Conservation (phyloP, 2,888 invertebrate genomes). For the Chydorus sphaericus region DNA sequence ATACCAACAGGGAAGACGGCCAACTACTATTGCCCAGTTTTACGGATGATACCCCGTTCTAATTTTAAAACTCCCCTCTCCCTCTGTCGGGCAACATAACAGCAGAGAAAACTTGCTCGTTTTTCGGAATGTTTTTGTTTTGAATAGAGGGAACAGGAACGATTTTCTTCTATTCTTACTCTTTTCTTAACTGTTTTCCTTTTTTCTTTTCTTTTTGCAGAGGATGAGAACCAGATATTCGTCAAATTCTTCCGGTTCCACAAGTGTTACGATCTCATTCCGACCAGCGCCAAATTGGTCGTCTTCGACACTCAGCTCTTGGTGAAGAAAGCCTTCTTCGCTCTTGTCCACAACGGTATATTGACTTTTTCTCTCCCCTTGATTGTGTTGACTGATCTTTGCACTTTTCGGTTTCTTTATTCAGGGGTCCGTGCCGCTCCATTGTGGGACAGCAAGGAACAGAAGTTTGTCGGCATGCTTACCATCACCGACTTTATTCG, state of each 20-base stretch:
- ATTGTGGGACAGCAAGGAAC: constrained; percentile 84
- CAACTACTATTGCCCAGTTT: no score
- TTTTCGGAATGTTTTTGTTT: no score
- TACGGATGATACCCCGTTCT: no score
- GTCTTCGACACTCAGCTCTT: constrained; percentile 97
- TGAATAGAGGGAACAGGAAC: no score
- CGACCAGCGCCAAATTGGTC: constrained; percentile 96
- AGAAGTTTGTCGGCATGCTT: constrained; percentile 93
- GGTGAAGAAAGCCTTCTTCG: constrained; percentile 98
- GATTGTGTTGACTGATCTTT: background rate
- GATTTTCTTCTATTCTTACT: no score
- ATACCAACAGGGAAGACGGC: no score
- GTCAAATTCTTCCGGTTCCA: constrained; percentile 99
- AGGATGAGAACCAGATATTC: constrained; percentile 93
- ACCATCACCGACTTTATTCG: constrained; percentile 99
- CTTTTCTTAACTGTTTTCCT: no score
- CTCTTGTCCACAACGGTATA: constrained; percentile 92
- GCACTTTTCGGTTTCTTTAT: constrained; percentile 9
- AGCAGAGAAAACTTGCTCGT: no score
- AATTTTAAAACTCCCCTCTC: no score
- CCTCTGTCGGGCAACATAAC: no score
- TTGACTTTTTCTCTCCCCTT: no score
- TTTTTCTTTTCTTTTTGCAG: constrained; percentile 52
- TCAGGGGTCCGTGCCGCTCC: constrained; percentile 92
- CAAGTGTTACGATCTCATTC: constrained; percentile 99